Conservation (phyloP, 1,140 invertebrate genomes). For the Musca domestica region DNA sequence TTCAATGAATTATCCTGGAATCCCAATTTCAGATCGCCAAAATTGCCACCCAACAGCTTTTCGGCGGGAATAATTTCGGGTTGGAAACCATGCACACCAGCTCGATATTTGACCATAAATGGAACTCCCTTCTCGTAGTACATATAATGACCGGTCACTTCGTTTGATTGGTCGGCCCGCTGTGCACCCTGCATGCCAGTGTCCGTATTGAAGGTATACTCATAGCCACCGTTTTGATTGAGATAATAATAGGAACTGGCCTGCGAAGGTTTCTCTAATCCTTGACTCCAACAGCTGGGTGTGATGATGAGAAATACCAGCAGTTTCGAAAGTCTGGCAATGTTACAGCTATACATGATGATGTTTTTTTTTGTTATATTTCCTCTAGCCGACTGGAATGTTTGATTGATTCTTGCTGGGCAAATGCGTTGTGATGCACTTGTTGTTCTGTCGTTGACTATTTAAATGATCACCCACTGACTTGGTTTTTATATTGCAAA, state of each 20-base stretch:
- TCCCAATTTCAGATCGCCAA: not conserved
- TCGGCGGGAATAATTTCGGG: conserved; percentile 15
- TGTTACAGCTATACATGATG: too few species aligned
- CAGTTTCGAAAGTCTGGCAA: too few species aligned
- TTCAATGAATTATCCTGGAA: not conserved
- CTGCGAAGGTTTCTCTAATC: conserved; percentile 2
- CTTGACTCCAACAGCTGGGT: not conserved
- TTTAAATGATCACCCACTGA: not conserved
- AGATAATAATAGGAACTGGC: conserved; percentile 30
- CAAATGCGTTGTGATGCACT: not conserved
- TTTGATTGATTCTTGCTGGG: not conserved
- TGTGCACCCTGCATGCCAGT: conserved; percentile 14
- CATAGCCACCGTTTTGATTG: conserved; percentile 36
- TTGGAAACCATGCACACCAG: conserved; percentile 15
- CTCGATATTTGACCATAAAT: conserved; percentile 14
- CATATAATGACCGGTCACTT: conserved; percentile 22
- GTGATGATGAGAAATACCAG: too few species aligned
- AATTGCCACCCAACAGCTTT: not conserved
- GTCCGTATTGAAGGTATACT: conserved; percentile 38
- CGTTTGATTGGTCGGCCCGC: conserved; percentile 27
- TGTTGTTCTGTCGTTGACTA: not conserved
- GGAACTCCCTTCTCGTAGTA: conserved; percentile 8
- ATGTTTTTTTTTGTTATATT: too few species aligned
- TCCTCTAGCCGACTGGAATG: not conserved
- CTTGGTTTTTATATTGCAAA: conserved; percentile 5